Base-by-base conservation (phyloP, 2,797 vertebrate genomes). In the Premnoplex brunnescens region DNA sequence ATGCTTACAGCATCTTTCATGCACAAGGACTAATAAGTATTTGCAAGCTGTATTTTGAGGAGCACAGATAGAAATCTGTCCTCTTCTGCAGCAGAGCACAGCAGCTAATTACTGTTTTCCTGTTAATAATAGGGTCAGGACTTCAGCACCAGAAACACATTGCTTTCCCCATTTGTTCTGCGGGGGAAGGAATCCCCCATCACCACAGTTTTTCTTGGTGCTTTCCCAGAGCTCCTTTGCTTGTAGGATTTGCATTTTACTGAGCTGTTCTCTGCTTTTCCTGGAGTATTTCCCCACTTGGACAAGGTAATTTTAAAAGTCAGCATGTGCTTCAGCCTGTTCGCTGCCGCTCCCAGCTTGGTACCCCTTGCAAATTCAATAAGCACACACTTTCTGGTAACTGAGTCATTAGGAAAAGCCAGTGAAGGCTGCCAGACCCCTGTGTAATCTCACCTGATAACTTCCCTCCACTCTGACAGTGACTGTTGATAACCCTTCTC, bases 1-100 rank as follows among this genome's bases (percentile, higher is more conserved):
- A 93, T 64, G 68, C 72, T 95, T 93, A 88, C 83, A 88, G 64
- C 54, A 21, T 94, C 91, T 86, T 93, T 82, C 80, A 74, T 18
- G 63, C 22, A 3, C 68, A 76, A 88, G 67, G 79, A 66, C 44
- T 89, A 82, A 32, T 76, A 90, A 91, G 88, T 84, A 78, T 71
- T 91, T 87, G 76, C n/a, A 46, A 86, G 64, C 59, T 88, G 41
- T 86, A 22, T 89, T 96, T 93, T 91, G 77, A 96, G 88, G 63
- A 44, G 52, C 44, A 48, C 56, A 85, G 84, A 74, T 74, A 93
- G 68, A 74, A 90, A 87, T 88, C 79, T 91, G 46, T 80, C 63
- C 85, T 78, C 49, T 77, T 81, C 43, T 44, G 54, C 86, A 88
- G 85, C 80, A 77, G 74, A 90, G 59, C 54, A 26, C 55, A 59